phyloP scores from a whole-genome alignment of 2,888 invertebrate species.

The Microdon myrmicae region DNA sequence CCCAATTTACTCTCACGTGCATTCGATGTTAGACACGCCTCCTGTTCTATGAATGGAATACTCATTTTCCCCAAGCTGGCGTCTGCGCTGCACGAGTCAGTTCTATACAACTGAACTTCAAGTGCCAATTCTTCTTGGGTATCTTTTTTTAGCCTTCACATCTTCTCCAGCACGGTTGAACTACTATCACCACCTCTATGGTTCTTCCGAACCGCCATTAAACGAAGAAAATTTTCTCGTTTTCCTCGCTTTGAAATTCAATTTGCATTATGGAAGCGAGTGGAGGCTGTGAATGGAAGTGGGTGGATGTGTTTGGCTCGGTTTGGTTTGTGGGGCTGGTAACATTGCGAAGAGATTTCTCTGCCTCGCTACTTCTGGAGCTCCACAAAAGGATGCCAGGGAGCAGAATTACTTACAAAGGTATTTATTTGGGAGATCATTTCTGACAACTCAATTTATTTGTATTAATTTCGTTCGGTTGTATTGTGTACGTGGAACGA shows the following conservation, averaged over 20 bases:
- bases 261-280: conserved; percentile 57
- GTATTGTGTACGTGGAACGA: conserved; percentile 42
- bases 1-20: conserved; percentile 40
- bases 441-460: conserved; percentile 67
- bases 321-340: conserved; percentile 49
- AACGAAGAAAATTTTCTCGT: conserved; percentile 63
- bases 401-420: conserved; percentile 66
- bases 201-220: conserved; percentile 43
- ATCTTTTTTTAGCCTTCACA: too few species aligned
- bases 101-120: conserved; percentile 17
- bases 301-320: conserved; percentile 50
- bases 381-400: conserved; percentile 21
- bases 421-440: conserved; percentile 67
- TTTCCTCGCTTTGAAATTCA: conserved; percentile 62
- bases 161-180: conserved; percentile 40
- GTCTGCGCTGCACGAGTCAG: conserved; percentile 15
- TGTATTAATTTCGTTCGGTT: conserved; percentile 66
- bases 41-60: conserved; percentile 4
- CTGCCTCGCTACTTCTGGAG: conserved; percentile 5
- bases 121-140: conserved; percentile 42
- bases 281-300: conserved; percentile 7
- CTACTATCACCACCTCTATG: conserved; percentile 36
- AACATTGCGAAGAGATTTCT: conserved; percentile 45
- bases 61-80: conserved; percentile 34
- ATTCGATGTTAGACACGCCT: conserved; percentile 27